phyloP scores from a whole-genome alignment of 2,113 vertebrate species.

The Mormyrus lacerda region DNA sequence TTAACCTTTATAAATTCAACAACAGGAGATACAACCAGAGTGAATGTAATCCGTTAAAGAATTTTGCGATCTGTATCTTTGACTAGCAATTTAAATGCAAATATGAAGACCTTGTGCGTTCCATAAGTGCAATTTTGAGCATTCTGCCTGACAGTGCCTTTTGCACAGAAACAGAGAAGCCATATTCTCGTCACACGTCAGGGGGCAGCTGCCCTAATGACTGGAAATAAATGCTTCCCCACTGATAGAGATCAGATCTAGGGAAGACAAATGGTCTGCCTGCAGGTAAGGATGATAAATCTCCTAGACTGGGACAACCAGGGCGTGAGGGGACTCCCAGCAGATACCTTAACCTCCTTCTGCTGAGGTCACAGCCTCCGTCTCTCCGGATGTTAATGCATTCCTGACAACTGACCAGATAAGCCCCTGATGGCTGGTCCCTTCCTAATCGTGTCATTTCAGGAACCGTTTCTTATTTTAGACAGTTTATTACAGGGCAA shows the following conservation, averaged over 20 bases:
- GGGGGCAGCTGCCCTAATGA: conserved; percentile 32
- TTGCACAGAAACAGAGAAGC: conserved; percentile 10
- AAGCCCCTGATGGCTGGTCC: conserved; percentile 19
- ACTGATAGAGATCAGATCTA: conserved; percentile 41
- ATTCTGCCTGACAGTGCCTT: conserved; percentile 1
- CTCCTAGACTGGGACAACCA: conserved; percentile 21
- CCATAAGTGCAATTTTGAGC: conserved; percentile 5
- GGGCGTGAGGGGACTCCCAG: conserved; percentile 16
- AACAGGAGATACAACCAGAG: conserved; percentile 23
- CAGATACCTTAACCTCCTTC: background rate
- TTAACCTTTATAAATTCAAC: conserved; percentile 32
- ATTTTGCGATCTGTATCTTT: conserved; percentile 28
- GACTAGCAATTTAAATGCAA: conserved; percentile 37
- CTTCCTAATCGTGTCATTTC: conserved; percentile 22
- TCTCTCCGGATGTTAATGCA: conserved; percentile 24
- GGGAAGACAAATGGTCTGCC: conserved; percentile 48
- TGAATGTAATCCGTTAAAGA: conserved; percentile 31
- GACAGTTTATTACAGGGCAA: conserved; percentile 18
- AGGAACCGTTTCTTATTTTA: conserved; percentile 7
- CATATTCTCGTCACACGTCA: conserved; percentile 14
- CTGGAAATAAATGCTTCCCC: conserved; percentile 45
- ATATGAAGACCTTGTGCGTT: conserved; percentile 24
- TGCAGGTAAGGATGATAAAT: conserved; percentile 49
- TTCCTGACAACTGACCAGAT: conserved; percentile 31
- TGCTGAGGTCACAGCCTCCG: conserved; percentile 20